These are phyloP conservation scores for Dascillus cervinus DNA, from an alignment of 2,888 invertebrate genomes.

Conservation along the genomic window DNA sequence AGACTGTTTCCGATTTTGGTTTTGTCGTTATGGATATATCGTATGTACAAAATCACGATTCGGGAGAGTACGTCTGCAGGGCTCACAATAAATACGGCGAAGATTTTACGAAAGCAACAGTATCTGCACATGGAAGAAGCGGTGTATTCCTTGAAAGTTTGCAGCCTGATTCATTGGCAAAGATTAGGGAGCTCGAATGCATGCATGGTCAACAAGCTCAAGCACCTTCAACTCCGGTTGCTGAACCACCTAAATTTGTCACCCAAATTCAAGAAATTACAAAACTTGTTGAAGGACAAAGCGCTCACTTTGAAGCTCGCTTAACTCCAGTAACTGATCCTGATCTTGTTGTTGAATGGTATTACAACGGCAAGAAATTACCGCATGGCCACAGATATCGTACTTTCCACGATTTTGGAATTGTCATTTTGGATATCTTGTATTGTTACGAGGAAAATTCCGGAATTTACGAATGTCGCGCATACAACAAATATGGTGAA, in stretches of 20 bases:
- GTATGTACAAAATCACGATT: conserved; percentile 88
- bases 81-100: conserved; percentile 89
- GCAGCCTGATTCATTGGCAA: conserved; percentile 84
- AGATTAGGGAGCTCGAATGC: conserved; percentile 80
- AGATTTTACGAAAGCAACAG: conserved; percentile 78
- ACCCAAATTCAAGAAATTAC: conserved; percentile 80
- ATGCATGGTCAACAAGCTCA: conserved; percentile 59
- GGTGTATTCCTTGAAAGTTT: conserved; percentile 84
- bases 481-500: conserved; percentile 83
- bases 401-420: conserved; percentile 96
- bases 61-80: conserved; percentile 87
- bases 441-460: conserved; percentile 96
- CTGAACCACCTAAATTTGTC: conserved; percentile 82
- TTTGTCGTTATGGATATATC: conserved; percentile 91
- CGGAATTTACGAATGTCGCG: conserved; percentile 88
- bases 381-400: conserved; percentile 94
- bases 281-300: conserved; percentile 88
- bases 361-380: conserved; percentile 84
- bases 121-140: conserved; percentile 74
- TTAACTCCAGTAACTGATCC: conserved; percentile 93
- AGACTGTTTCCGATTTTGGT: conserved; percentile 91
- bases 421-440: conserved; percentile 89
- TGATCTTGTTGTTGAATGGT: conserved; percentile 91
- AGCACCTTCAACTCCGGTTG: conserved; percentile 56
- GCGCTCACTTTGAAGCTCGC: conserved; percentile 88